Evolutionary conservation across 2,888 invertebrate species (phyloP).

Genomic region (Mythimna vitellina): DNA sequence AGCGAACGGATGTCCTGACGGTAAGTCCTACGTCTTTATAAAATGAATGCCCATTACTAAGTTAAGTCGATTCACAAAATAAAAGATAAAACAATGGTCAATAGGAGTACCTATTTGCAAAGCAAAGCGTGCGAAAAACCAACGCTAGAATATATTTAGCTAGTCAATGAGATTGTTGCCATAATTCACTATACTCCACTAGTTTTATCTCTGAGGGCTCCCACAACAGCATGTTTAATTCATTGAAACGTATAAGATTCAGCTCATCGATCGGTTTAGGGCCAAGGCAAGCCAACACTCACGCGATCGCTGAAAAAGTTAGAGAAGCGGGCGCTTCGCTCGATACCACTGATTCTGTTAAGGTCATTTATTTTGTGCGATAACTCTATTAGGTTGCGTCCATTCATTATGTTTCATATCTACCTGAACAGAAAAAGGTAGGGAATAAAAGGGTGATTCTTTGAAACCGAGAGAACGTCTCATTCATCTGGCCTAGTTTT

Average conservation of each 20-base stretch:
- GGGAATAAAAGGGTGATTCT: too few species aligned
- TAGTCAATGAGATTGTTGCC: constrained; percentile 31
- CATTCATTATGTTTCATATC: constrained; percentile 6
- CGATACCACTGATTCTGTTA: constrained; percentile 49
- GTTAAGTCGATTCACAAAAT: neutral
- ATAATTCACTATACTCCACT: constrained; percentile 51
- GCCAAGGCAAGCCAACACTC: constrained; percentile 71
- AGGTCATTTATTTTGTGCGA: constrained; percentile 56
- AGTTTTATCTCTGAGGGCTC: constrained; percentile 41
- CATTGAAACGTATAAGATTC: constrained; percentile 58
- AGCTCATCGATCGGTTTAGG: constrained; percentile 66
- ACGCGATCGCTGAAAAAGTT: constrained; percentile 69
- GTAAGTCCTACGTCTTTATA: too few species aligned
- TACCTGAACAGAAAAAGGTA: neutral
- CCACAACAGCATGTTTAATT: constrained; percentile 55
- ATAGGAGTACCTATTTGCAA: neutral
- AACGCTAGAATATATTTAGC: constrained; percentile 19
- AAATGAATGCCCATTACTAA: neutral
- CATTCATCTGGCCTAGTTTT: too few species aligned
- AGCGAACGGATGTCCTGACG: neutral
- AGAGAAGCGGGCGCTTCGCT: constrained; percentile 37
- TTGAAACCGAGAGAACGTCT: too few species aligned
- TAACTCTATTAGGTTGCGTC: constrained; percentile 24
- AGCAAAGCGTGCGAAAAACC: constrained; percentile 3
- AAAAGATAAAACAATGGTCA: neutral